phyloP scores from a whole-genome alignment of 1,140 invertebrate species.

The Sinonovacula constricta region DNA sequence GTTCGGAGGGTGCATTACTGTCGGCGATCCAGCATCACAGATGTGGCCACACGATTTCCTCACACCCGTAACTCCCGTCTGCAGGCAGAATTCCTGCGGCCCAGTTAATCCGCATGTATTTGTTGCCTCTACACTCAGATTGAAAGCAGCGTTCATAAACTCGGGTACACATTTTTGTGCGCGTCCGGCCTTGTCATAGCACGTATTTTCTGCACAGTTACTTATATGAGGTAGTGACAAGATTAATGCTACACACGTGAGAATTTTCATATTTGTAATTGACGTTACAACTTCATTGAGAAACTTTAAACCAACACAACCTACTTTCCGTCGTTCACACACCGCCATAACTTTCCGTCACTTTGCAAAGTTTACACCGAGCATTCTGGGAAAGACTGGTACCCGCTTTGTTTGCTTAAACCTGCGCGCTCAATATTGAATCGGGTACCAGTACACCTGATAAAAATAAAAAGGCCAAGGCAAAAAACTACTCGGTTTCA shows the following conservation, averaged over 20 bases:
- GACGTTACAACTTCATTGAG: background rate
- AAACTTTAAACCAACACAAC: constrained; percentile 7
- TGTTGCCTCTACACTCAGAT: constrained; percentile 89
- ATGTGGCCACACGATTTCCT: constrained; percentile 82
- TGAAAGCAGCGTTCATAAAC: constrained; percentile 97
- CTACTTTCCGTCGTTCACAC: background rate
- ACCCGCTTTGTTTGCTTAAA: no score
- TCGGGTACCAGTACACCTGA: no score
- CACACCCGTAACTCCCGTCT: constrained; percentile 84
- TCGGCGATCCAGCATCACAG: constrained; percentile 80
- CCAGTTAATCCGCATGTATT: constrained; percentile 91
- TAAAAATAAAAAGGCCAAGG: no score
- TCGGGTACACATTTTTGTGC: constrained; percentile 94
- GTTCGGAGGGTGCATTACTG: constrained; percentile 84
- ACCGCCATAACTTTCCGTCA: constrained; percentile 43
- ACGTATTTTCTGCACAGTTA: constrained; percentile 63
- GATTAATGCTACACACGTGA: constrained; percentile 26
- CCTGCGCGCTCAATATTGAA: no score
- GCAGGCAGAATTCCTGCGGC: constrained; percentile 87
- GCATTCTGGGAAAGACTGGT: constrained; percentile 43
- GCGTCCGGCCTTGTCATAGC: constrained; percentile 79
- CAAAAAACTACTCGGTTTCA: no score
- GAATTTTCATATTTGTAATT: constrained; percentile 40
- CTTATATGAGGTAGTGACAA: constrained; percentile 55
- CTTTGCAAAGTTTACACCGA: constrained; percentile 39